Evolutionary conservation across 2,797 vertebrate species (phyloP).

Genomic region (Yasuhikotakia modesta): DNA sequence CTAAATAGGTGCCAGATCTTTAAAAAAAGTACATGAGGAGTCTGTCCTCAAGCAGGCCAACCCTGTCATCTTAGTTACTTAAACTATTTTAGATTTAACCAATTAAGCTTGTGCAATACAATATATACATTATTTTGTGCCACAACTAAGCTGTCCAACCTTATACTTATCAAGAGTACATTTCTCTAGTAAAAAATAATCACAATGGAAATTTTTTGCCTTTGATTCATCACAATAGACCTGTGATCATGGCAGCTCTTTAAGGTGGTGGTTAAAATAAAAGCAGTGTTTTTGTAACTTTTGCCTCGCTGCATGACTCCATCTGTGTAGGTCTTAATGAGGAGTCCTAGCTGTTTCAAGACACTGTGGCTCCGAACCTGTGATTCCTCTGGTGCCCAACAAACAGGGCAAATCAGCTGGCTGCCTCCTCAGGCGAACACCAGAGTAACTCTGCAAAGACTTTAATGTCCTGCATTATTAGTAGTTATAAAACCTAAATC

Average conservation of each 20-base stretch:
- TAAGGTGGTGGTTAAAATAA: too few species aligned
- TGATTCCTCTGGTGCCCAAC: constrained; percentile 21
- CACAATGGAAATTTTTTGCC: too few species aligned
- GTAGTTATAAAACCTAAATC: constrained; percentile 58
- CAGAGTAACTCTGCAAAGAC: constrained; percentile 36
- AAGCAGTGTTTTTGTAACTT: constrained; percentile 16
- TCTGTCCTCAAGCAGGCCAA: constrained; percentile 33
- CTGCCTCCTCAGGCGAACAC: constrained; percentile 49
- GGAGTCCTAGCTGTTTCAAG: constrained; percentile 38
- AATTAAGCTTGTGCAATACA: constrained; percentile 55
- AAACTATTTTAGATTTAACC: constrained; percentile 61
- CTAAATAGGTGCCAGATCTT: constrained; percentile 47
- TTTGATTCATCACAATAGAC: too few species aligned
- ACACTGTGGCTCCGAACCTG: constrained; percentile 30
- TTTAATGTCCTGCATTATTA: constrained; percentile 64
- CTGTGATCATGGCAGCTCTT: too few species aligned
- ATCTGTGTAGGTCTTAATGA: constrained; percentile 46
- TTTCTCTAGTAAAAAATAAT: neutral
- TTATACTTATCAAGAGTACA: constrained; percentile 12
- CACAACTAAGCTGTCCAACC: neutral
- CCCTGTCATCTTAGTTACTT: constrained; percentile 62
- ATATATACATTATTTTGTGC: too few species aligned
- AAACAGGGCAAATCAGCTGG: constrained; percentile 49
- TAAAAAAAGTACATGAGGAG: constrained; percentile 39
- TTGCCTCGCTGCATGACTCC: constrained; percentile 3